Conservation (phyloP, 2,797 vertebrate species). For the Sebastes ruberrimus region DNA sequence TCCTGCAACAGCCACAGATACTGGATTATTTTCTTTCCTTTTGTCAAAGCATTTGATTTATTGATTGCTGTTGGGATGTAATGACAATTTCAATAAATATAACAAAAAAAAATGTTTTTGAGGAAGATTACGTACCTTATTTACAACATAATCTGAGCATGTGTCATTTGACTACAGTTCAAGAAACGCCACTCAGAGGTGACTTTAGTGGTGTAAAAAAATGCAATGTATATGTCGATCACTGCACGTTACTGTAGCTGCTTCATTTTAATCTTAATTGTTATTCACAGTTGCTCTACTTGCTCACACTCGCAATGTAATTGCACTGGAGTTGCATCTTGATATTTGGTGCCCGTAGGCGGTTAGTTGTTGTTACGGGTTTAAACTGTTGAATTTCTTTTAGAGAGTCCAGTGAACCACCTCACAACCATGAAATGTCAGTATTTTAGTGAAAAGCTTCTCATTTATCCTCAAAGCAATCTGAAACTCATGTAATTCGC, state of each 20-base stretch:
- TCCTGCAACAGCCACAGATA: too few species aligned
- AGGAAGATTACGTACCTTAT: neutral
- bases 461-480: neutral
- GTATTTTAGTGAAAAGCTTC: neutral
- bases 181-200: neutral
- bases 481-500: neutral
- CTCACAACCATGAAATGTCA: neutral
- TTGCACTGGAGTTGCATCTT: neutral
- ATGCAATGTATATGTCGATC: neutral
- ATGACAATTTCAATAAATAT: neutral
- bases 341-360: neutral
- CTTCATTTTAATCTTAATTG: neutral
- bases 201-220: neutral
- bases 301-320: neutral
- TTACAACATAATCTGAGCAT: neutral
- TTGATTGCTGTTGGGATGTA: neutral
- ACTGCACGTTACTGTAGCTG: neutral
- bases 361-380: neutral
- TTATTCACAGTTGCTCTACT: neutral
- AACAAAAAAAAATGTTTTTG: neutral
- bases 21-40: too few species aligned
- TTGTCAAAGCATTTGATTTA: too few species aligned
- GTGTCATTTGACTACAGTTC: neutral
- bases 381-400: constrained; percentile 2
- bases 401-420: neutral